phyloP scores from a whole-genome alignment of 1,140 invertebrate species.

The Brachystomella parvula region DNA sequence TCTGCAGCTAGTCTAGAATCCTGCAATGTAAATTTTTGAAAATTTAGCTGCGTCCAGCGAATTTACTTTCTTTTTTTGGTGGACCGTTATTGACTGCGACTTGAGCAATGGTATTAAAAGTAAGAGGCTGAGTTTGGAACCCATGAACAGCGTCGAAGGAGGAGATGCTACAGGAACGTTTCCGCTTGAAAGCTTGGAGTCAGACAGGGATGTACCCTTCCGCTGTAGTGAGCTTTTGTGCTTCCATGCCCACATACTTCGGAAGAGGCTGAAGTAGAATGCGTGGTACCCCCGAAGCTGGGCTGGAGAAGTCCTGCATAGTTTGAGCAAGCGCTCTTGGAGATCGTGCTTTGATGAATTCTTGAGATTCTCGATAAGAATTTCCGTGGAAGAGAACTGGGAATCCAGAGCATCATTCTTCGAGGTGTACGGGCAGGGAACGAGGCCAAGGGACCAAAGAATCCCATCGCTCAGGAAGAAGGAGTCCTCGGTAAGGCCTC shows the following conservation, averaged over 20 bases:
- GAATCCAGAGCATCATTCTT: not conserved
- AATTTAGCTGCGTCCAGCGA: not conserved
- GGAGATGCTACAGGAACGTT: not conserved
- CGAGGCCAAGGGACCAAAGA: not conserved
- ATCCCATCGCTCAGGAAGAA: constrained; percentile 7
- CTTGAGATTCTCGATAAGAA: not conserved
- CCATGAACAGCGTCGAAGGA: not conserved
- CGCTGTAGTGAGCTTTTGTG: not conserved
- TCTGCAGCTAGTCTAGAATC: not conserved
- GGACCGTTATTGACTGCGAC: not conserved
- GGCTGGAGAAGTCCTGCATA: not conserved
- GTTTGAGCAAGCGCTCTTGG: not conserved
- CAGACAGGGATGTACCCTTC: not conserved
- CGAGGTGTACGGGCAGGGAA: not conserved
- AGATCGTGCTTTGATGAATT: not conserved
- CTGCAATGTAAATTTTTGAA: not conserved
- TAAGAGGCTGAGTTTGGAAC: constrained; percentile 4
- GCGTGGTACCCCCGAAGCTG: not conserved
- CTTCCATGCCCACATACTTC: not conserved
- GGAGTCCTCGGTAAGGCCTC: not conserved
- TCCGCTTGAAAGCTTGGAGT: too few relatives aligned
- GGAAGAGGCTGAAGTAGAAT: not conserved
- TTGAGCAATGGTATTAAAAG: constrained; percentile 18
- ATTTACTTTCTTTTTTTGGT: not conserved
- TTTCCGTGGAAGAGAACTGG: not conserved